Evolutionary conservation across 2,888 invertebrate species (phyloP).

Genomic region (Mythimna ferrago): DNA sequence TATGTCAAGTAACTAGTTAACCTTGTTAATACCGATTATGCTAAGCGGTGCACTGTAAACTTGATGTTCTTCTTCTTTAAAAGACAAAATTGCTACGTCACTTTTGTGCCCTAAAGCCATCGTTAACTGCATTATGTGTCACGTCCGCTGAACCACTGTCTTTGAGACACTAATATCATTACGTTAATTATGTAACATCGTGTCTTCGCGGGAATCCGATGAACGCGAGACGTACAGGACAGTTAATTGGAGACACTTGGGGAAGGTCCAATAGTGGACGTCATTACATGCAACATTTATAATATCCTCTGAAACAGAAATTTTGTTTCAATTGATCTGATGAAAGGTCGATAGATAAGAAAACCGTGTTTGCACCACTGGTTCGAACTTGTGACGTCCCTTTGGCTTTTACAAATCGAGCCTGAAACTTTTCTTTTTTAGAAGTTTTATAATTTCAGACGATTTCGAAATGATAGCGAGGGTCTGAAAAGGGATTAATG

Average conservation of each 20-base stretch:
- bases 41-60: background rate
- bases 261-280: no score
- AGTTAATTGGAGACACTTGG: no score
- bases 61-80: background rate
- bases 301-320: background rate
- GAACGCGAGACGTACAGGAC: no score
- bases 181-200: background rate
- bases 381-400: background rate
- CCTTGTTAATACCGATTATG: background rate
- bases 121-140: background rate
- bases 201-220: background rate
- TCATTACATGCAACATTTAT: background rate
- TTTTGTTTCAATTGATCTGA: background rate
- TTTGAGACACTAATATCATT: conserved; percentile 8
- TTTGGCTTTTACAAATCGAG: background rate
- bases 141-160: background rate
- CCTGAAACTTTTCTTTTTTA: background rate
- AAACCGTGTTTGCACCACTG: background rate
- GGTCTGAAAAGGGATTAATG: conserved; percentile 6
- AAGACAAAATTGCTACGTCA: background rate
- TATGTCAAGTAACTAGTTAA: background rate
- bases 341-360: background rate
- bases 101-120: background rate
- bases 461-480: background rate
- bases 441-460: background rate